Percentiles rank a stretch among this genome's conserved stretches.
These are phyloP conservation scores for Drosophila sucinea DNA, from an alignment of 1,140 invertebrate genomes.

Conservation along the genomic window DNA sequence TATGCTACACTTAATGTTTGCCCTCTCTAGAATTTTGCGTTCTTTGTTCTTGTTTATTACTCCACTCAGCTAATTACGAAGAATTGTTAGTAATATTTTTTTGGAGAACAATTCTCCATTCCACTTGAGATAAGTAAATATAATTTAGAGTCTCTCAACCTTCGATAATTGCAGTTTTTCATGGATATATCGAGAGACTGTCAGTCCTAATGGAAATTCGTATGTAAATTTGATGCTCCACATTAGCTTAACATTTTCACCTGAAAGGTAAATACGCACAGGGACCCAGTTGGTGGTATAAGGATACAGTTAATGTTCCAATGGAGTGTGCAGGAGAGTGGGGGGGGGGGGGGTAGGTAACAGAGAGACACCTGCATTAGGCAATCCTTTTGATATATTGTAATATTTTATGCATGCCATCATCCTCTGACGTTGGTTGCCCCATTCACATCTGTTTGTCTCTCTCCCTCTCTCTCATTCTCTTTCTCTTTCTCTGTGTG, in stretches of 20 bases:
- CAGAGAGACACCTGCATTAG: conserved; percentile 42
- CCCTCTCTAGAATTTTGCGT: no score
- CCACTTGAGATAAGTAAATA: no score
- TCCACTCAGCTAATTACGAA: no score
- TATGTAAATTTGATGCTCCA: background rate
- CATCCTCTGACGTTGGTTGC: conserved; percentile 22
- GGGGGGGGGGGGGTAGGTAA: background rate
- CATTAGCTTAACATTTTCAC: conserved; percentile 3
- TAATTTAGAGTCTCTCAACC: no score
- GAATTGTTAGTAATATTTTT: no score
- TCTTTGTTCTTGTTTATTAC: no score
- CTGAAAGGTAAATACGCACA: background rate
- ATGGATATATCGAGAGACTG: no score
- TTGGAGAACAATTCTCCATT: no score
- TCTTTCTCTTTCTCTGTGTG: background rate
- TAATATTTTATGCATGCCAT: conserved; percentile 59
- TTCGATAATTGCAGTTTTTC: no score
- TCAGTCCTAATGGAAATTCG: background rate
- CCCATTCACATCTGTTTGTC: conserved; percentile 13
- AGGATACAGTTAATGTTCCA: conserved; percentile 6
- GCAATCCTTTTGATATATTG: conserved; percentile 76
- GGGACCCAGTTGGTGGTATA: background rate
- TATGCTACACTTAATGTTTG: background rate
- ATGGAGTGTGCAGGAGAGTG: background rate
- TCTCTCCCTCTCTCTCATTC: no score